Percentiles rank a stretch among this genome's conserved stretches.
These are phyloP conservation scores for Silurus glanis DNA, from an alignment of 2,113 vertebrate species.

Conservation along the genomic window DNA sequence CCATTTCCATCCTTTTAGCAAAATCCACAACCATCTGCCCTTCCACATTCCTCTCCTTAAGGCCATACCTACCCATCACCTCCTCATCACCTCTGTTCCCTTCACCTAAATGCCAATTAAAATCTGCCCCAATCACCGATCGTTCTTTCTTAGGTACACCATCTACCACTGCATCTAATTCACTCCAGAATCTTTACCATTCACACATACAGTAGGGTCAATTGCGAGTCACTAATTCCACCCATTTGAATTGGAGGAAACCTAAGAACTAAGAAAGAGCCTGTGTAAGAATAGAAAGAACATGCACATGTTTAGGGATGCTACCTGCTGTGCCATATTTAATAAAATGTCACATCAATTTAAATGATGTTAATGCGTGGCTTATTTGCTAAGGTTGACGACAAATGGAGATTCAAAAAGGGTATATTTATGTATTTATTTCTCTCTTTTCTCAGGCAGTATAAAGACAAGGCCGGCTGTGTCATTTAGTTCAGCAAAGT, in stretches of 20 bases:
- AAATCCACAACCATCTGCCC: too few species aligned
- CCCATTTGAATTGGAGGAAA: background rate
- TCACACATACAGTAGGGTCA: background rate
- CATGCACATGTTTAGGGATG: background rate
- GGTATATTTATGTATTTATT: background rate
- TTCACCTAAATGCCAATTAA: too few species aligned
- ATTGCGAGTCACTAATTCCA: background rate
- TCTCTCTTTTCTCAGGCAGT: background rate
- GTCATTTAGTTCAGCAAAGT: background rate
- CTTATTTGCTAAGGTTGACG: background rate
- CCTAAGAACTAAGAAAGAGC: background rate
- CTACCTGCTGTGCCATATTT: background rate
- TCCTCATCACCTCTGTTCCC: too few species aligned
- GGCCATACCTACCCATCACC: too few species aligned
- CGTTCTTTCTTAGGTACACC: too few species aligned
- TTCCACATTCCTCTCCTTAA: too few species aligned
- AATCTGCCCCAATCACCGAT: too few species aligned
- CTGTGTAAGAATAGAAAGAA: background rate
- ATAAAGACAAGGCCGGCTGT: background rate
- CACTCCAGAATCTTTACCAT: background rate
- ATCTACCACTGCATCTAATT: too few species aligned
- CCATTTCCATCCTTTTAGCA: too few species aligned
- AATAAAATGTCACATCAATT: background rate
- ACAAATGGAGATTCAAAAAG: background rate
- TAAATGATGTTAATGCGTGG: background rate